A percentile compares a stretch with the other conserved stretches of the same genome.
Evolutionary conservation across 1,140 invertebrate genomes (phyloP).

Genomic region (Harlomillsia oculata): DNA sequence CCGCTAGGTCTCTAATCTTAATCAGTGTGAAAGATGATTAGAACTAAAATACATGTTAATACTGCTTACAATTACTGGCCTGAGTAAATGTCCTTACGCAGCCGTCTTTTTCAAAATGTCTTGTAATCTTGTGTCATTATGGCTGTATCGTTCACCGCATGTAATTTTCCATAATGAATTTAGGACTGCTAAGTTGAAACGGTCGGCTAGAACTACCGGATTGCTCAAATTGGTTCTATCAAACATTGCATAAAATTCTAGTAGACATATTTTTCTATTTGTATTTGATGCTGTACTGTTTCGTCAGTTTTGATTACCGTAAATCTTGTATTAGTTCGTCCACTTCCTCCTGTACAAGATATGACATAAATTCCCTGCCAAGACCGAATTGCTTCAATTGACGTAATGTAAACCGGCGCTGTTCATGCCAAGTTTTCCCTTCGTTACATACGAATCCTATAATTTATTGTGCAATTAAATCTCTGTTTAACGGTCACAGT

Average conservation of each 20-base stretch:
- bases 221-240: constrained; percentile 21
- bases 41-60: background rate
- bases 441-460: constrained; percentile 35
- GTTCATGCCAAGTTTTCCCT: constrained; percentile 32
- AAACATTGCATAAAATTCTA: background rate
- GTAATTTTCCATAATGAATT: constrained; percentile 72
- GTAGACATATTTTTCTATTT: too few species aligned
- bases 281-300: too few species aligned
- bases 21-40: background rate
- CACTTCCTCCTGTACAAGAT: constrained; percentile 28
- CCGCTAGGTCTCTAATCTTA: constrained; percentile 28
- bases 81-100: constrained; percentile 23
- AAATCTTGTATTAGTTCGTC: constrained; percentile 25
- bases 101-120: constrained; percentile 29
- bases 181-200: constrained; percentile 30
- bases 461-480: too few species aligned
- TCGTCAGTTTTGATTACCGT: too few species aligned
- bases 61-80: background rate
- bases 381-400: constrained; percentile 32
- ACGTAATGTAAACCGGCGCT: constrained; percentile 33
- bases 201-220: constrained; percentile 17
- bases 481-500: background rate
- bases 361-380: constrained; percentile 31
- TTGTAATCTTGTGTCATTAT: constrained; percentile 37
- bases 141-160: constrained; percentile 56